A percentile compares a stretch with the other conserved stretches of the same genome.
Evolutionary conservation across 1,140 invertebrate genomes (phyloP).

Genomic region (Heliconius congener): DNA sequence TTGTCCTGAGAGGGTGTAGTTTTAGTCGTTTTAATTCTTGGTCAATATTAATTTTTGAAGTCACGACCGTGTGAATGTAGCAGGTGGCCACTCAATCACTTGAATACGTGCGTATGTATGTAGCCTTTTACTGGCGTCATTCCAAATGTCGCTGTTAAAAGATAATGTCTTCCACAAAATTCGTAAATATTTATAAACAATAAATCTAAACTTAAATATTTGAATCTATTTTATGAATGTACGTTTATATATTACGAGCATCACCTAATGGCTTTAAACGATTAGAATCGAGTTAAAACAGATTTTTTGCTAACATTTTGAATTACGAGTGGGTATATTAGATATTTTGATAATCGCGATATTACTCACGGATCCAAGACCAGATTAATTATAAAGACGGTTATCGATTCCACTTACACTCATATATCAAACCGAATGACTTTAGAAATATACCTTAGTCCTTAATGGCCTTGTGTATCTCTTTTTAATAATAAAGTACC

Average conservation of each 20-base stretch:
- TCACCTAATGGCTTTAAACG: slow-evolving; percentile 5
- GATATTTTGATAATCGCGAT: slow-evolving; percentile 20
- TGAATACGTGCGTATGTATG: background rate
- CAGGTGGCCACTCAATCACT: slow-evolving; percentile 18
- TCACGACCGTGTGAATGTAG: background rate
- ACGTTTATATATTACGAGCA: background rate
- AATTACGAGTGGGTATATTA: background rate
- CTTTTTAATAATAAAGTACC: slow-evolving; percentile 46
- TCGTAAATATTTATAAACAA: slow-evolving; percentile 15
- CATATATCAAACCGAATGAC: slow-evolving; percentile 58
- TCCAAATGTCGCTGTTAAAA: slow-evolving; percentile 34
- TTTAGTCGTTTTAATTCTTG: slow-evolving; percentile 53
- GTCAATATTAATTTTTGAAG: slow-evolving; percentile 23
- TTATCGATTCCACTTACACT: slow-evolving; percentile 47
- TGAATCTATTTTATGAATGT: slow-evolving; percentile 5
- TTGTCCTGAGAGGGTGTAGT: slow-evolving; percentile 51
- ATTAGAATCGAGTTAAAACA: background rate
- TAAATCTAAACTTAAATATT: slow-evolving; percentile 9
- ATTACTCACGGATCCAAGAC: slow-evolving; percentile 19
- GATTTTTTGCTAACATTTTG: background rate
- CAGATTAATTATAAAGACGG: slow-evolving; percentile 37
- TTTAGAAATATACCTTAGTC: slow-evolving; percentile 54
- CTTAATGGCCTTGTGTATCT: slow-evolving; percentile 60
- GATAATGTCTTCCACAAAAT: slow-evolving; percentile 9
- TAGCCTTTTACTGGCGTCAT: slow-evolving; percentile 30